These are phyloP conservation scores for Labeo rohita DNA, from an alignment of 2,113 vertebrate genomes.

Conservation along the genomic window DNA sequence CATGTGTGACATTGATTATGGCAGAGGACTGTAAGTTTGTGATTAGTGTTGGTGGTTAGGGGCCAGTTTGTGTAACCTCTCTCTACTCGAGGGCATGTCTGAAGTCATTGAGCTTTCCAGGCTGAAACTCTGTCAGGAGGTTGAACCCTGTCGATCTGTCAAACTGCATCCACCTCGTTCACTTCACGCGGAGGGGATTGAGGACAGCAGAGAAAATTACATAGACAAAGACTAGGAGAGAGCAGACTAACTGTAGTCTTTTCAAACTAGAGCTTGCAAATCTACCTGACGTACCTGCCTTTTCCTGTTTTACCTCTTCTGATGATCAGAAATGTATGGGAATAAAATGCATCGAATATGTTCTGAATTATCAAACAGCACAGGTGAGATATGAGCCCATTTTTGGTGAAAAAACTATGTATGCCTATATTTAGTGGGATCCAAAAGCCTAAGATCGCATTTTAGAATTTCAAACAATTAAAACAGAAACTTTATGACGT, in stretches of 20 bases:
- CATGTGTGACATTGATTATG: constrained; percentile 43
- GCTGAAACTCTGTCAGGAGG: constrained; percentile 73
- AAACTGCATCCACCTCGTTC: constrained; percentile 57
- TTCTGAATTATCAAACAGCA: constrained; percentile 21
- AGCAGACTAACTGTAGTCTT: constrained; percentile 23
- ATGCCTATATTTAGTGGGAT: background rate
- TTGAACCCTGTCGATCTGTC: constrained; percentile 68
- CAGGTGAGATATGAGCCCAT: background rate
- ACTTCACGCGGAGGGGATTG: constrained; percentile 14
- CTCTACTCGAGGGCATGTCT: constrained; percentile 71
- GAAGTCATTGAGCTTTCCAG: constrained; percentile 70
- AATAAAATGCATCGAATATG: background rate
- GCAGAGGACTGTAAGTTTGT: constrained; percentile 72
- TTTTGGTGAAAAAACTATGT: background rate
- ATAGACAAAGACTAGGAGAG: constrained; percentile 32
- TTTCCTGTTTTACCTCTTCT: constrained; percentile 7
- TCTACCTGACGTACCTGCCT: constrained; percentile 16
- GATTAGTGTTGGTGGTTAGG: constrained; percentile 65
- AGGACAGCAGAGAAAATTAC: constrained; percentile 36
- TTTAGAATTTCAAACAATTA: background rate
- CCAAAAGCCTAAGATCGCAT: background rate
- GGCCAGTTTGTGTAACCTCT: constrained; percentile 69
- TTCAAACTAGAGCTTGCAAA: constrained; percentile 18
- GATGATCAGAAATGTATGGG: background rate
- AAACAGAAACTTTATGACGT: background rate